Percentiles rank a stretch among this genome's conserved stretches.
Evolutionary conservation across 2,888 invertebrate species (phyloP).

Genomic region (Pelosia muscerda): DNA sequence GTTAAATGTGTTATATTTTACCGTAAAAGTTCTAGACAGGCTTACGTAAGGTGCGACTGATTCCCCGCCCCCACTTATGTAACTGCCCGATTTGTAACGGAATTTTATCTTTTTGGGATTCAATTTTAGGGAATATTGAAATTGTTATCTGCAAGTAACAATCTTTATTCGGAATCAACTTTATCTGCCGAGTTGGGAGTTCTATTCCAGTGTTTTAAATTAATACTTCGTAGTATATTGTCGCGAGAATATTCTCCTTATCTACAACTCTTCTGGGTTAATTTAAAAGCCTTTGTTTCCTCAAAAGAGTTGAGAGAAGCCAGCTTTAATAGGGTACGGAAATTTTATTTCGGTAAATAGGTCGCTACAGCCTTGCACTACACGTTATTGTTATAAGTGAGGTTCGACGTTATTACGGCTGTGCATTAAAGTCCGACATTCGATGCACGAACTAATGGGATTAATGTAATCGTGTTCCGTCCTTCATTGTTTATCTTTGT

Average conservation of each 20-base stretch:
- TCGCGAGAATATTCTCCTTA: slow-evolving; percentile 16
- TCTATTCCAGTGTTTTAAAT: slow-evolving; percentile 21
- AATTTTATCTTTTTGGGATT: slow-evolving; percentile 65
- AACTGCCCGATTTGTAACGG: slow-evolving; percentile 72
- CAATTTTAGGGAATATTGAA: slow-evolving; percentile 65
- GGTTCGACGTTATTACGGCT: slow-evolving; percentile 20
- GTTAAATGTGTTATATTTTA: slow-evolving; percentile 51
- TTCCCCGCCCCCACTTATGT: slow-evolving; percentile 80
- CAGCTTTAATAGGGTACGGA: slow-evolving; percentile 36
- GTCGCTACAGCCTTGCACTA: slow-evolving; percentile 42
- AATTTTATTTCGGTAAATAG: slow-evolving; percentile 42
- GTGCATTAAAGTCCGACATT: slow-evolving; percentile 32
- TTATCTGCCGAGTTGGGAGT: slow-evolving; percentile 25
- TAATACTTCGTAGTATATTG: slow-evolving; percentile 21
- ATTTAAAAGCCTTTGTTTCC: slow-evolving; percentile 46
- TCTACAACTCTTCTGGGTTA: slow-evolving; percentile 19
- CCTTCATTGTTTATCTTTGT: slow-evolving; percentile 57
- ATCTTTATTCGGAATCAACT: slow-evolving; percentile 38
- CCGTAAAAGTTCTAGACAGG: slow-evolving; percentile 63
- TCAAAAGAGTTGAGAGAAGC: slow-evolving; percentile 32
- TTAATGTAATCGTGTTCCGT: slow-evolving; percentile 59
- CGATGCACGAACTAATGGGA: slow-evolving; percentile 55
- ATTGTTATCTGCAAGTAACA: slow-evolving; percentile 51
- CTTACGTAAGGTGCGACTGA: slow-evolving; percentile 79
- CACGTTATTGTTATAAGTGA: slow-evolving; percentile 30